Base-by-base conservation (phyloP, 2,888 invertebrate genomes). In the Rhyacophila evoluta region DNA sequence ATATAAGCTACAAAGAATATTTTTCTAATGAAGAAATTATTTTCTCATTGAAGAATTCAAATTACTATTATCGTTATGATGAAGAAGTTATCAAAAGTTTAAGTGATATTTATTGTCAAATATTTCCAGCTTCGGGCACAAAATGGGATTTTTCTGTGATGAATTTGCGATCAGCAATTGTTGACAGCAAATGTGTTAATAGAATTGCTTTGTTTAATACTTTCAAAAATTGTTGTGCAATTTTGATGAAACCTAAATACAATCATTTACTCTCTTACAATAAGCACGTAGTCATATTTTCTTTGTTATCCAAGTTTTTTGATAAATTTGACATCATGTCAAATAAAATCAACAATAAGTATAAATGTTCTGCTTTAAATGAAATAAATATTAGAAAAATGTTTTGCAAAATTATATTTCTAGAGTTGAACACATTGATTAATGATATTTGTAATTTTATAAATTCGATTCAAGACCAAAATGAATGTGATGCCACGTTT, bases 131-230 rank as follows among this genome's bases (percentile, higher is more conserved):
- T 73, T 0, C 11, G 1, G 15, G 27, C 8, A 8, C 1, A 11
- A 33, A 19, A 36, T 78, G 78, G 78, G 38, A 78, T 39, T 33
- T 74, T 25, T 78, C 78, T 12, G 37, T 78, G 10, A 74, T 39
- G 37, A 39, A 37, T 12, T 39, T 78, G n/a, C 27, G 78, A 74
- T n/a, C 38, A 33, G 25, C 15, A 1, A 73, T 78, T 4, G 36
- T 78, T 11, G n/a, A 78, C 12, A 10, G n/a, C 2, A 15, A 41
- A 36, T 38, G 28, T 27, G 69, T 74, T 15, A 15, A 74, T 2
- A 73, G 74, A 74, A 33, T 19, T 0, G 41, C 33, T 4, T 29
- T 39, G 10, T 78, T 27, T 33, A 3, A 5, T n/a, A 36, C 68
- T 12, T 41, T 74, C 28, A 29, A 41, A 78, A 70, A 74, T 4